Evolutionary conservation across 2,888 invertebrate species (phyloP).

Genomic region (Drosophila conformis): DNA sequence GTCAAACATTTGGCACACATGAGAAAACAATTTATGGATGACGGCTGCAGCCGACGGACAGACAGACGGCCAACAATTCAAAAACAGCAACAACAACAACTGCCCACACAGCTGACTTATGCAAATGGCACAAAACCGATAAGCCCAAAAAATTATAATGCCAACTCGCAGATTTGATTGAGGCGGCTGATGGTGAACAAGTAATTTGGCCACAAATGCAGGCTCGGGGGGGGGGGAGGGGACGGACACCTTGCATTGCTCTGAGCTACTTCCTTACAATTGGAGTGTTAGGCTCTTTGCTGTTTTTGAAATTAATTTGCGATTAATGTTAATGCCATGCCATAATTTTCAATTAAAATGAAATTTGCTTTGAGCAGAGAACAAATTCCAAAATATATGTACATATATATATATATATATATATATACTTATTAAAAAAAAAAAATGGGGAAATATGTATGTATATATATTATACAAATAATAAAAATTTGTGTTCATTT

Average conservation of each 20-base stretch:
- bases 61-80: conserved; percentile 29
- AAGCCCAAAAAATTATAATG: conserved; percentile 44
- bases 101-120: conserved; percentile 71
- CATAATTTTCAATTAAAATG: conserved; percentile 79
- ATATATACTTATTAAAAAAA: background rate
- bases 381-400: conserved; percentile 63
- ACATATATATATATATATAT: conserved; percentile 3
- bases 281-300: conserved; percentile 19
- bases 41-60: conserved; percentile 43
- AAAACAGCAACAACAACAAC: conserved; percentile 34
- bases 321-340: conserved; percentile 72
- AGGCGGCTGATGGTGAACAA: conserved; percentile 35
- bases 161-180: conserved; percentile 51
- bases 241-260: conserved; percentile 36
- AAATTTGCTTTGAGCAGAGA: conserved; percentile 73
- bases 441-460: conserved; percentile 5
- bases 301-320: conserved; percentile 57
- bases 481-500: conserved; percentile 58
- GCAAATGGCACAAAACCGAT: conserved; percentile 63
- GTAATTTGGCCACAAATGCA: conserved; percentile 25
- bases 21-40: conserved; percentile 75
- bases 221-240: too few relatives aligned
- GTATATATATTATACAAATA: background rate
- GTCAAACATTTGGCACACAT: conserved; percentile 76
- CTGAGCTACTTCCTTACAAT: conserved; percentile 43